phyloP scores from a whole-genome alignment of 2,113 vertebrate genomes.

The Artemisiospiza belli region DNA sequence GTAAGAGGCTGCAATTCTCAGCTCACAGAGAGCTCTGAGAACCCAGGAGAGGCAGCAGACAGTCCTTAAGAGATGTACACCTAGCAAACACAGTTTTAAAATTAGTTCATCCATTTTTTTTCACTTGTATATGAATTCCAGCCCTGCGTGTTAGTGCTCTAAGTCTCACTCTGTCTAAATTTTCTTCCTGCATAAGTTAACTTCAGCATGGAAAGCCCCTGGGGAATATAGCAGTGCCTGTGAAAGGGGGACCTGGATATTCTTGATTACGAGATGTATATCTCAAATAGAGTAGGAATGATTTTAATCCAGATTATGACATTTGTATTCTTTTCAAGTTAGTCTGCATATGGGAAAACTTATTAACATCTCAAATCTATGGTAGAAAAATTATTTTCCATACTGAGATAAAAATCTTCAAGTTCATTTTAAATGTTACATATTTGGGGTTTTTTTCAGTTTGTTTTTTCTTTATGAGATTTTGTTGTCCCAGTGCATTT shows the following conservation, averaged over 20 bases:
- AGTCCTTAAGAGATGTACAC: background rate
- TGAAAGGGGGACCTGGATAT: slow-evolving; percentile 45
- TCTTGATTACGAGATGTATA: slow-evolving; percentile 44
- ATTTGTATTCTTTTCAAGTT: slow-evolving; percentile 73
- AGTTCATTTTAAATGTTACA: slow-evolving; percentile 70
- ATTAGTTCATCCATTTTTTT: slow-evolving; percentile 18
- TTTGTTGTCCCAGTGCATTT: slow-evolving; percentile 11
- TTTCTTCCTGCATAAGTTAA: slow-evolving; percentile 15
- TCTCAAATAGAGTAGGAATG: slow-evolving; percentile 56
- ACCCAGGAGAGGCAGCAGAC: background rate
- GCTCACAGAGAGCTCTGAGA: background rate
- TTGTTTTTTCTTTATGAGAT: slow-evolving; percentile 63
- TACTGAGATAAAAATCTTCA: slow-evolving; percentile 53
- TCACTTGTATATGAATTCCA: background rate
- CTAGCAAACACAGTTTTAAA: slow-evolving; percentile 9
- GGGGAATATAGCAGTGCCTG: slow-evolving; percentile 32
- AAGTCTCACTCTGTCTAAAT: slow-evolving; percentile 1
- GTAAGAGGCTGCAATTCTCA: background rate
- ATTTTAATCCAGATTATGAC: slow-evolving; percentile 65
- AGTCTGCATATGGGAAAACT: slow-evolving; percentile 16
- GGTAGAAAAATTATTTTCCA: slow-evolving; percentile 45
- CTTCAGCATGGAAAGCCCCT: slow-evolving; percentile 19
- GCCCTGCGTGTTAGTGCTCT: background rate
- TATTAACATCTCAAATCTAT: slow-evolving; percentile 51
- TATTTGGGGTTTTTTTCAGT: slow-evolving; percentile 33